Conservation (phyloP, 2,113 vertebrate genomes). For the Rattus rattus region DNA sequence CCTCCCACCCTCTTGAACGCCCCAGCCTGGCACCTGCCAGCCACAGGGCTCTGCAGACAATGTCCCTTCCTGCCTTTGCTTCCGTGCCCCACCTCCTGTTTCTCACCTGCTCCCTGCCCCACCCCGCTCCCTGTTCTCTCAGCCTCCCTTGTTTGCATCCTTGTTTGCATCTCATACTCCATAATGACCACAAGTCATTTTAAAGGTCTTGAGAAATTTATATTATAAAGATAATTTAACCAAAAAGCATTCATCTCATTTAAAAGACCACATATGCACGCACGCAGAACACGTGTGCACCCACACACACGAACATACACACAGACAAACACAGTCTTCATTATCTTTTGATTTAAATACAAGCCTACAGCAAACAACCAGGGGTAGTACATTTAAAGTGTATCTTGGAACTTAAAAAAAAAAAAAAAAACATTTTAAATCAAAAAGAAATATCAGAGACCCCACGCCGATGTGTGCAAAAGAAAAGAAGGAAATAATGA, state of each 20-base stretch:
- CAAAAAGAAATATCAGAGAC: neutral
- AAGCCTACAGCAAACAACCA: neutral
- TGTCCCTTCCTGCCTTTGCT: neutral
- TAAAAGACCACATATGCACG: neutral
- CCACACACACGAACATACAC: neutral
- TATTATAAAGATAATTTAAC: neutral
- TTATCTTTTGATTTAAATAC: neutral
- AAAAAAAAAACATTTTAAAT: neutral
- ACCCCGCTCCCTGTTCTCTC: no score
- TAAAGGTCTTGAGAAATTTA: neutral
- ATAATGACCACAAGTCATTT: neutral
- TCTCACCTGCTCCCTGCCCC: neutral
- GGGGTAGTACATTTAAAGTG: neutral
- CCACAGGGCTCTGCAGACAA: neutral
- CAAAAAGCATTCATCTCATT: neutral
- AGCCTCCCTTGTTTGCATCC: neutral
- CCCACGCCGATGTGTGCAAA: neutral
- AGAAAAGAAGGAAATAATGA: neutral
- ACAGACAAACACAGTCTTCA: neutral
- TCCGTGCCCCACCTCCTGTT: fast-evolving
- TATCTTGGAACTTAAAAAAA: neutral
- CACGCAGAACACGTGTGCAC: neutral
- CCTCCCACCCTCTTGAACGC: neutral
- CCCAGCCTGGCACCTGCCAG: neutral
- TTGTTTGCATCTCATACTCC: neutral